These are phyloP conservation scores for Trichechus manatus DNA, from an alignment of 2,113 vertebrate genomes.

Conservation along the genomic window DNA sequence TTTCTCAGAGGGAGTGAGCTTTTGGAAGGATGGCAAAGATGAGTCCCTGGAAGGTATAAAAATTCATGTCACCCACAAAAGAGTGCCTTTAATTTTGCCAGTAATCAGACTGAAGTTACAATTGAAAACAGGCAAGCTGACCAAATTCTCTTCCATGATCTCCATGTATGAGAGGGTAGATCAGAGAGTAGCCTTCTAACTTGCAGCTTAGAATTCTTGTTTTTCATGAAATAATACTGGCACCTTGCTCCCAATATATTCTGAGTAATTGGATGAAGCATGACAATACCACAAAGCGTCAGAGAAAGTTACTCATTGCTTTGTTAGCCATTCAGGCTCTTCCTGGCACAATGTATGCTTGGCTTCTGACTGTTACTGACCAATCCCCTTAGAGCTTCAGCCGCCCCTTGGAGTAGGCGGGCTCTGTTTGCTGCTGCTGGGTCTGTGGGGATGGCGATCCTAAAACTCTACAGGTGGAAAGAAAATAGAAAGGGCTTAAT, in stretches of 20 bases:
- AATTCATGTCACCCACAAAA: background rate
- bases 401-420: background rate
- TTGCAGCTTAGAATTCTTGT: conserved; percentile 14
- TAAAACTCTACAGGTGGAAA: conserved; percentile 70
- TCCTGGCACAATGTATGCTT: conserved; percentile 22
- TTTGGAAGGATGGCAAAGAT: conserved; percentile 4
- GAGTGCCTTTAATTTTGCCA: conserved; percentile 39
- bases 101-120: background rate
- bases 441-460: conserved; percentile 1
- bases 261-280: conserved; percentile 74
- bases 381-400: background rate
- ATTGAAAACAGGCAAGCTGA: background rate
- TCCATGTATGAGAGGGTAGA: background rate
- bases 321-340: conserved; percentile 63
- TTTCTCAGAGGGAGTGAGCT: conserved; percentile 50
- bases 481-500: conserved; percentile 22
- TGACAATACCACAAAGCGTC: conserved; percentile 59
- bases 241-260: conserved; percentile 51
- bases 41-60: conserved; percentile 14
- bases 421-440: background rate
- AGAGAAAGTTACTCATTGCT: conserved; percentile 74
- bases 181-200: background rate
- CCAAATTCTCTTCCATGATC: background rate
- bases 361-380: conserved; percentile 32
- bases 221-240: conserved; percentile 46